Conservation (phyloP, 2,888 invertebrate species). For the Scaptomyza caliginosa region DNA sequence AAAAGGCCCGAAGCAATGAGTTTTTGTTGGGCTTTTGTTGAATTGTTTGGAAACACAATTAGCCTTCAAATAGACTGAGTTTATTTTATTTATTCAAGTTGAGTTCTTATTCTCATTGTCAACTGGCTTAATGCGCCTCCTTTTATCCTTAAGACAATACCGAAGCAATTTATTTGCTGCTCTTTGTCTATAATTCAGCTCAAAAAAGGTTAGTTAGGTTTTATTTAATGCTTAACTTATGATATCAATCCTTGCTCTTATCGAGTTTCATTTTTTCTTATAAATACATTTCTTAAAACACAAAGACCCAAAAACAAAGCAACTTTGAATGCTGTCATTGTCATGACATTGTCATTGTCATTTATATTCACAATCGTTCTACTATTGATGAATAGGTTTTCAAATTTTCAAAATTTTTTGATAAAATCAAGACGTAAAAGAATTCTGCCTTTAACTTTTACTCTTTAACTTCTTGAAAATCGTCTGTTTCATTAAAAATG, state of each 20-base stretch:
- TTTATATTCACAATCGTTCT: no score
- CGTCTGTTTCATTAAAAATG: neutral
- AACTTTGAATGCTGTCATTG: neutral
- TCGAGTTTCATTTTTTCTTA: neutral
- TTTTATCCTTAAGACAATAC: neutral
- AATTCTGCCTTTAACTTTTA: no score
- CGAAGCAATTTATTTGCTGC: neutral
- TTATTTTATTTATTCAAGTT: constrained; percentile 12
- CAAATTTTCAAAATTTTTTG: neutral
- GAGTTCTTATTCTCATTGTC: constrained; percentile 12
- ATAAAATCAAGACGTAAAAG: no score
- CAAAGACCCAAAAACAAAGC: neutral
- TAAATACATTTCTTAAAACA: neutral
- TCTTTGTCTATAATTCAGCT: neutral
- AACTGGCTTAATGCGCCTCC: constrained; percentile 17
- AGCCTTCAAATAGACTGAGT: constrained; percentile 28
- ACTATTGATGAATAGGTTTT: no score
- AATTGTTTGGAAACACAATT: constrained; percentile 50
- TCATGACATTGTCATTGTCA: neutral
- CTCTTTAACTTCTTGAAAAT: no score
- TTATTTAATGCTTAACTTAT: neutral
- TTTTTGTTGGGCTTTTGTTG: constrained; percentile 2
- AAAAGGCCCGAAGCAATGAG: constrained; percentile 12
- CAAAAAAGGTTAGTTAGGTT: neutral
- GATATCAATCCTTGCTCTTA: neutral